Percentiles rank a stretch among this genome's conserved stretches.
Evolutionary conservation across 2,888 invertebrate species (phyloP).

Genomic region (Miltochrista miniata): DNA sequence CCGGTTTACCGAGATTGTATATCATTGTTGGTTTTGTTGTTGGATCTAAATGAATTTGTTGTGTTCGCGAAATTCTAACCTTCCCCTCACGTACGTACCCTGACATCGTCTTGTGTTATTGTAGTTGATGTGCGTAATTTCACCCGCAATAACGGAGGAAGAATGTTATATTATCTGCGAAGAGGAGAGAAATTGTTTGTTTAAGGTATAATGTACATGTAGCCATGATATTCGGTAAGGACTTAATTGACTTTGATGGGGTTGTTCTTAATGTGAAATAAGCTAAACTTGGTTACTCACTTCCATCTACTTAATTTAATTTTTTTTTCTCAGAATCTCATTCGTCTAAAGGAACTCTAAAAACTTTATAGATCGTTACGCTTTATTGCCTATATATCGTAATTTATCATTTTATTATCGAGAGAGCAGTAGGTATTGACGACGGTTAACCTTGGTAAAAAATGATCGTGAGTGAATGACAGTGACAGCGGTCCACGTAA

Average conservation of each 20-base stretch:
- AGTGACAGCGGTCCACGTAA: constrained; percentile 43
- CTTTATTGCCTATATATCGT: neutral
- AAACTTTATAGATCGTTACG: too few relatives aligned
- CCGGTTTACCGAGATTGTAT: constrained; percentile 40
- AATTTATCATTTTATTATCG: constrained; percentile 35
- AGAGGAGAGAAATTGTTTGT: neutral
- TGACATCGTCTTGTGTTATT: constrained; percentile 1
- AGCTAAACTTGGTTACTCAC: too few relatives aligned
- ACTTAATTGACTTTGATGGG: neutral
- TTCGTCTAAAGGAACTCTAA: too few relatives aligned
- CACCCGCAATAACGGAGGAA: neutral
- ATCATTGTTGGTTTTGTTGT: constrained; percentile 29
- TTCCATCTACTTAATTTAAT: too few relatives aligned
- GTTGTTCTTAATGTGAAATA: too few relatives aligned
- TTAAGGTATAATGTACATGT: neutral
- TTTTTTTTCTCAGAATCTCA: too few relatives aligned
- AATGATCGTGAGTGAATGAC: constrained; percentile 43
- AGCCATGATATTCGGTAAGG: neutral
- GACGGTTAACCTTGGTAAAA: constrained; percentile 44
- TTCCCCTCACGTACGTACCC: neutral
- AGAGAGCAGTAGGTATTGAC: constrained; percentile 25
- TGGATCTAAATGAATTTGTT: constrained; percentile 27
- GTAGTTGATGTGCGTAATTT: constrained; percentile 3
- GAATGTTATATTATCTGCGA: neutral
- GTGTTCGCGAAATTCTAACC: constrained; percentile 19